Conservation (phyloP, 2,888 invertebrate genomes). For the Choreutis nemorana region DNA sequence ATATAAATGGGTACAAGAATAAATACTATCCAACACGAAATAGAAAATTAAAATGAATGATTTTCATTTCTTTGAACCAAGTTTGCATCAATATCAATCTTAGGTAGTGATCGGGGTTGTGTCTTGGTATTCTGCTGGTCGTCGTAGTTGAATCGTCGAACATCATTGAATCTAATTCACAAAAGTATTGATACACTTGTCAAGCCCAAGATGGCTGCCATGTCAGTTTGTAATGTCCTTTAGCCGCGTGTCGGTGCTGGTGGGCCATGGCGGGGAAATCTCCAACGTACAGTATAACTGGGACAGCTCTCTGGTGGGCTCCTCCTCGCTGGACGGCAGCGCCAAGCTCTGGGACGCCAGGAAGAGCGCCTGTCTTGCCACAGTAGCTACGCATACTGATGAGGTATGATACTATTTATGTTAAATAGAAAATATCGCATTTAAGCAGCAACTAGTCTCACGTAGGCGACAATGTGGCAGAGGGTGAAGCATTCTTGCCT, state of each 20-base stretch:
- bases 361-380: constrained; percentile 61
- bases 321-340: constrained; percentile 75
- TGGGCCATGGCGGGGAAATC: constrained; percentile 72
- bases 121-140: too few species aligned
- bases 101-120: too few species aligned
- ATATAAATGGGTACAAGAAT: too few species aligned
- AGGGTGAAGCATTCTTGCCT: not conserved
- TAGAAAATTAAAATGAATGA: too few species aligned
- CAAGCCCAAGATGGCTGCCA: not conserved
- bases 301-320: constrained; percentile 71
- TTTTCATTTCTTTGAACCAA: too few species aligned
- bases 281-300: constrained; percentile 76
- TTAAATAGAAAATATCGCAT: too few species aligned
- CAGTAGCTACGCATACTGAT: constrained; percentile 69
- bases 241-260: constrained; percentile 66
- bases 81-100: too few species aligned
- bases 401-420: constrained; percentile 53
- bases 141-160: too few species aligned
- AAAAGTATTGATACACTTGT: too few species aligned
- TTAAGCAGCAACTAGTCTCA: not conserved
- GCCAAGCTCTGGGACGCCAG: constrained; percentile 76
- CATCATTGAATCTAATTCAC: too few species aligned
- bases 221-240: constrained; percentile 5
- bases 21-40: too few species aligned
- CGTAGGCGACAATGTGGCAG: not conserved